phyloP scores from a whole-genome alignment of 2,797 vertebrate species.

The Capromys pilorides region DNA sequence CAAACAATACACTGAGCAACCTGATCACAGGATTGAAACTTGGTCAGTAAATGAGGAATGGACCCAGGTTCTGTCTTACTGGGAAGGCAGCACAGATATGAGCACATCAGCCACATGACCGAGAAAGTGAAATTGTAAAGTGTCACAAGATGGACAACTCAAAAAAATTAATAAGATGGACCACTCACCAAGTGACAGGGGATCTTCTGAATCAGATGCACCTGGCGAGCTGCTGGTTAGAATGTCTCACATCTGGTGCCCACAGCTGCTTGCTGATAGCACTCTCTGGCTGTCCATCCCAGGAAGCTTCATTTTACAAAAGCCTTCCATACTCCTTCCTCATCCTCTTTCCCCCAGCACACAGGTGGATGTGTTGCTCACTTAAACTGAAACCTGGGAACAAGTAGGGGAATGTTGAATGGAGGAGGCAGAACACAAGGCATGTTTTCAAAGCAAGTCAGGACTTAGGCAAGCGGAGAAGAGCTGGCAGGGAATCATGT shows the following conservation, averaged over 20 bases:
- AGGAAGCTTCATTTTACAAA: slow-evolving; percentile 5
- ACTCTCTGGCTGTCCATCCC: background rate
- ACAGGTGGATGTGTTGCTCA: background rate
- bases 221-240: background rate
- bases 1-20: background rate
- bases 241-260: background rate
- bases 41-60: background rate
- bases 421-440: background rate
- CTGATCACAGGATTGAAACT: background rate
- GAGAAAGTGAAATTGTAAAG: background rate
- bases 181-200: background rate
- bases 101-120: background rate
- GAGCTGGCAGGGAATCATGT: background rate
- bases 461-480: background rate
- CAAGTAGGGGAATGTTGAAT: background rate
- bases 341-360: background rate
- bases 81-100: background rate
- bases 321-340: background rate
- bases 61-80: background rate
- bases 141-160: background rate
- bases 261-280: background rate
- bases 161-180: too few species aligned
- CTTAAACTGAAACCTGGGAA: background rate
- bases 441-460: background rate
- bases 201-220: background rate